Evolutionary conservation across 1,140 invertebrate species (phyloP), one percentile per base, ranked within the genome.

Genomic region (Proales similis): DNA sequence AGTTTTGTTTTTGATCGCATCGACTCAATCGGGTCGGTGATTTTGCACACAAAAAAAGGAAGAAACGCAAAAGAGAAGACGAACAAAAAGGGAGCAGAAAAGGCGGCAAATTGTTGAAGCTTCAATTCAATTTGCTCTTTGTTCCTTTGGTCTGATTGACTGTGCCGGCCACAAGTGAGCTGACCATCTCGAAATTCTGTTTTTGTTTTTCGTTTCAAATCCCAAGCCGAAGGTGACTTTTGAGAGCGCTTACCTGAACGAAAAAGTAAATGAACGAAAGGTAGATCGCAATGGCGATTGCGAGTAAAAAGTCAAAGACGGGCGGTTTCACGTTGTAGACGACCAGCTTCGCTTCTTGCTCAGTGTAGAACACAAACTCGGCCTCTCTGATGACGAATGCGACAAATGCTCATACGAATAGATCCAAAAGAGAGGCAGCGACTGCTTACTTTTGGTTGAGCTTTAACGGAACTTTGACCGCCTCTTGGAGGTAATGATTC

Each of bases 301-400:
- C 92, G 2, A 96, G 80, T 66, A 96, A 85, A 33, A 97, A 82
- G 81, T 97, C 92, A 79, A 97, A 97, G 42, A 95, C 83, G 22
- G 92, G 91, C 66, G 92, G 92, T 72, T 96, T 97, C 4, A 96
- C 91, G 77, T 86, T 88, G 74, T 93, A 94, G 43, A 91, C 83
- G 75, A 87, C 86, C 66, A 94, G 81, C 30, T 76, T 80, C 4
- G 86, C 84, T 68, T 81, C 81, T 1, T 86, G 83, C 46, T 84
- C 82, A 67, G 87, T 84, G 74, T 93, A 94, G 68, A 95, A 87
- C 62, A 87, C 81, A 78, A 90, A 90, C 71, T 95, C 90, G 1
- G 90, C 89, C 73, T 95, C 90, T 45, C 89, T 77, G 66, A 7
- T 68, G 26, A 49, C 46, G 26, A 53, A n/a, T n/a, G n/a, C n/a